Evolutionary conservation across 2,888 invertebrate species (phyloP).

Genomic region (Drosophila mercatorum): DNA sequence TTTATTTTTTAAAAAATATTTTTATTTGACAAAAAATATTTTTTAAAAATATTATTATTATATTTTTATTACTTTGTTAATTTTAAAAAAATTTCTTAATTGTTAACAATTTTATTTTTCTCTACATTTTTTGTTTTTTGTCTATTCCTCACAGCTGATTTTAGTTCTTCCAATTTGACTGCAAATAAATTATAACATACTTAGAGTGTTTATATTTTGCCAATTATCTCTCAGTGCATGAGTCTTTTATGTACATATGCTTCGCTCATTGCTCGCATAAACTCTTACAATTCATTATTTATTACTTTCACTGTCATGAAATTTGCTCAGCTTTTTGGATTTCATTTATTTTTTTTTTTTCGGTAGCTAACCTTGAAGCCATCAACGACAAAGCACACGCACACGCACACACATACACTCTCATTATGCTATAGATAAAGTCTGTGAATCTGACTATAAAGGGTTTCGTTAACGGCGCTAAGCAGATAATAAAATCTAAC

Average conservation of each 20-base stretch:
- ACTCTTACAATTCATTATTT: slow-evolving; percentile 75
- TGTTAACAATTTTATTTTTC: too few relatives aligned
- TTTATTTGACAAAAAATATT: too few relatives aligned
- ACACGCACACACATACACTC: slow-evolving; percentile 4
- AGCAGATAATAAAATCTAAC: slow-evolving; percentile 54
- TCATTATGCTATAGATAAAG: slow-evolving; percentile 29
- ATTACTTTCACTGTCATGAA: slow-evolving; percentile 73
- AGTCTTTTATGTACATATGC: slow-evolving; percentile 54
- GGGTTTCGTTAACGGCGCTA: slow-evolving; percentile 57
- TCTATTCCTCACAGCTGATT: too few relatives aligned
- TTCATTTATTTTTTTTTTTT: slow-evolving; percentile 31
- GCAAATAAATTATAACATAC: not conserved
- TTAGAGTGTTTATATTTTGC: not conserved
- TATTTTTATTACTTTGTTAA: too few relatives aligned
- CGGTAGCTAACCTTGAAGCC: slow-evolving; percentile 64
- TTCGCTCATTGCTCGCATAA: slow-evolving; percentile 67
- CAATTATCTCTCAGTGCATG: slow-evolving; percentile 8
- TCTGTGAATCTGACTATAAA: slow-evolving; percentile 43
- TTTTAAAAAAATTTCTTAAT: too few relatives aligned
- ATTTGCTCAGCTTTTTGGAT: slow-evolving; percentile 64
- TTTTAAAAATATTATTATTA: too few relatives aligned
- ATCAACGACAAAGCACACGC: slow-evolving; percentile 34
- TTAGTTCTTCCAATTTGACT: not conserved
- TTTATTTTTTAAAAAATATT: too few relatives aligned
- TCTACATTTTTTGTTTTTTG: too few relatives aligned